Evolutionary conservation across 2,888 invertebrate species (phyloP), one percentile per base, ranked within the genome.

Genomic region (Drosophila mercatorum): DNA sequence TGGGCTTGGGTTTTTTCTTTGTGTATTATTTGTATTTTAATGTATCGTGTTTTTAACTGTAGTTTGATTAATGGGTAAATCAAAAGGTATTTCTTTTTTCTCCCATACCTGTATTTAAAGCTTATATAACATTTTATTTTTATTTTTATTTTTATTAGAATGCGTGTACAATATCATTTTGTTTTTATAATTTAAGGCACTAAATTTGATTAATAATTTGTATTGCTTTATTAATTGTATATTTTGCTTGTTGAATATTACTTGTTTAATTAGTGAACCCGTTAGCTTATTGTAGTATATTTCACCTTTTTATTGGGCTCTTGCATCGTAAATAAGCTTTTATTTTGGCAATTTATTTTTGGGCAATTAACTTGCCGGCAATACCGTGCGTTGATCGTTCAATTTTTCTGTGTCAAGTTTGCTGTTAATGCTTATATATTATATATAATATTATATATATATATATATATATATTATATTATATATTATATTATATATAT

Each of bases 321-420:
- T 51, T 53, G 46, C 43, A 7, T 31, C 17, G n/a, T 26, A 62
- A 68, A 66, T 65, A 55, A 64, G 4, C 52, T 62, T 57, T 28
- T 10, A 43, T 70, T 62, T 66, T 38, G 41, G 34, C 66, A 49
- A 72, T 31, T 53, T 17, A n/a, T 17, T 34, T 67, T 68, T 56
- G 36, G 38, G 17, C 34, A 68, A 44, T 31, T 64, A 38, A 40
- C 41, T 69, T 55, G 60, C 52, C 17, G 44, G 76, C 46, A 47
- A 59, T 51, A 52, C 36, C 40, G 22, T 26, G n/a, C 5, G n/a
- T 65, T 36, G 40, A 38, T 36, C 10, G 12, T 65, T 36, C 58
- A 36, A 52, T 62, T 38, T 80, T 76, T 89, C 38, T 89, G 76
- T 89, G 83, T 79, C 83, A 84, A 88, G 79, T 63, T 79, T 68